These are phyloP conservation scores for Neelides sp. DNA, from an alignment of 1,140 invertebrate genomes.

Conservation along the genomic window DNA sequence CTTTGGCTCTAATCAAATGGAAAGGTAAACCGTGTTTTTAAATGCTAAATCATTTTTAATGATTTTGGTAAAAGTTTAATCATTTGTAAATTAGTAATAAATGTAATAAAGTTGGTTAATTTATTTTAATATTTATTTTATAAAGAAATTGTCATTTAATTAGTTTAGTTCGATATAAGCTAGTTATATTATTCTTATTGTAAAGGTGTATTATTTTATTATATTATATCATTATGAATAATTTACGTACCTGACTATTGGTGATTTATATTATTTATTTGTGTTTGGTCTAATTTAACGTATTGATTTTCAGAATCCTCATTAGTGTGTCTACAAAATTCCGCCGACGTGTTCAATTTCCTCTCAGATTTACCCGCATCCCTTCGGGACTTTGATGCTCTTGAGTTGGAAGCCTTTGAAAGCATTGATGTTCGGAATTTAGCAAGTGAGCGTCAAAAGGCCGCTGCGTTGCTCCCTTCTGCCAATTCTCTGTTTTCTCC, in stretches of 20 bases:
- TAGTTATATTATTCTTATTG: background rate
- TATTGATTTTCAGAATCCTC: constrained; percentile 54
- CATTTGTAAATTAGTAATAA: too few relatives aligned
- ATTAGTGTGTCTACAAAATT: constrained; percentile 69
- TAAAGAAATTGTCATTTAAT: too few relatives aligned
- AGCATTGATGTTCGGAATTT: constrained; percentile 18
- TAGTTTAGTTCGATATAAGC: background rate
- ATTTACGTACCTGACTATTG: constrained; percentile 5
- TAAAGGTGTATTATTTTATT: too few relatives aligned
- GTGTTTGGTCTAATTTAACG: too few relatives aligned
- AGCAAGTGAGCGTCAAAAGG: constrained; percentile 19
- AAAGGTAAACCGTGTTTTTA: constrained; percentile 49
- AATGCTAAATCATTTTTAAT: too few relatives aligned
- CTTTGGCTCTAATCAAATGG: constrained; percentile 85
- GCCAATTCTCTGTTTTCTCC: constrained; percentile 20
- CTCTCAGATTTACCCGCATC: constrained; percentile 87
- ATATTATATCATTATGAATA: constrained; percentile 7
- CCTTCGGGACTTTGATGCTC: constrained; percentile 69
- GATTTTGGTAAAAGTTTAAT: too few relatives aligned
- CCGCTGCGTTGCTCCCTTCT: constrained; percentile 12
- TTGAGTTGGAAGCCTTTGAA: constrained; percentile 21
- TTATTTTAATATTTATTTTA: background rate
- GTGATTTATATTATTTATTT: constrained; percentile 30
- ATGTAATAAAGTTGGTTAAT: background rate
- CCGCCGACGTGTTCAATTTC: constrained; percentile 92